These are phyloP conservation scores for Catostylus mosaicus DNA, from an alignment of 30 jellyfish, hydroid and myxozoan genomes.

Conservation along the genomic window DNA sequence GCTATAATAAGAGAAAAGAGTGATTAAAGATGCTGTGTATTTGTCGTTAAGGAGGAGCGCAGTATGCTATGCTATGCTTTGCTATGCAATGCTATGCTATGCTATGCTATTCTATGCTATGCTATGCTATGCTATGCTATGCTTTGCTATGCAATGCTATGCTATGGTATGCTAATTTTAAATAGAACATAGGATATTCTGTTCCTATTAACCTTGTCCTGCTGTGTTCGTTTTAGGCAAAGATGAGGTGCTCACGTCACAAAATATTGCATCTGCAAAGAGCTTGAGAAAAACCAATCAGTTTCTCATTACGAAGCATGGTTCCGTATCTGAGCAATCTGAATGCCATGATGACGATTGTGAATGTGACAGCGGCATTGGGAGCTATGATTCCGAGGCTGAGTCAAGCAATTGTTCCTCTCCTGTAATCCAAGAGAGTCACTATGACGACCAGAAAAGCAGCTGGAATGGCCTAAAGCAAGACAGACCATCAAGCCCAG, in stretches of 20 bases:
- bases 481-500: constrained; percentile 67
- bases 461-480: constrained; percentile 1
- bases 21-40: too few relatives aligned
- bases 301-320: background rate
- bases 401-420: constrained; percentile 70
- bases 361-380: constrained; percentile 90
- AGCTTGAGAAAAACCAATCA: background rate
- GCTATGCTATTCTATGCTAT: too few relatives aligned
- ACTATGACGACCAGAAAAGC: constrained; percentile 49
- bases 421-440: constrained; percentile 41
- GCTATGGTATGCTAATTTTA: too few relatives aligned
- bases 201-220: too few relatives aligned
- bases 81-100: too few relatives aligned
- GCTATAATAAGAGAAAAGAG: too few relatives aligned
- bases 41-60: too few relatives aligned
- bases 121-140: too few relatives aligned
- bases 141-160: too few relatives aligned
- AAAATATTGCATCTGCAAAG: background rate
- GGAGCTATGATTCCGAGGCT: constrained; percentile 75
- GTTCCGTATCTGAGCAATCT: constrained; percentile 53
- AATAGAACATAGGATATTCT: too few relatives aligned
- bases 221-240: constrained; percentile 27
- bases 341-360: constrained; percentile 70
- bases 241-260: background rate
- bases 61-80: too few relatives aligned